Evolutionary conservation across 1,140 invertebrate genomes (phyloP).

Genomic region (Protaetia brevitarsis): DNA sequence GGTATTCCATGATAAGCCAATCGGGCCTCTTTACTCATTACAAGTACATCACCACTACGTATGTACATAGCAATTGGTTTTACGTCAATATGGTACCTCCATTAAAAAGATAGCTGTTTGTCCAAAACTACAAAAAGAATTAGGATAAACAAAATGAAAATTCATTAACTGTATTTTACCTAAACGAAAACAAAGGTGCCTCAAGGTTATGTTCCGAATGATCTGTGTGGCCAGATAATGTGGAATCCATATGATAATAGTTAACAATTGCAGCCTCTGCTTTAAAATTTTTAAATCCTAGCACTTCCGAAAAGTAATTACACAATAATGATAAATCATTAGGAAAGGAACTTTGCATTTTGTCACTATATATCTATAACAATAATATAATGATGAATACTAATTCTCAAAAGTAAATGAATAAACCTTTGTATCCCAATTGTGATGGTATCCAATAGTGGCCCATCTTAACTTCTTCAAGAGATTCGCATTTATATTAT

Average conservation of each 20-base stretch:
- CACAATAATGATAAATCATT: constrained; percentile 65
- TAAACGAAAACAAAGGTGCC: constrained; percentile 86
- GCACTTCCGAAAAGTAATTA: constrained; percentile 57
- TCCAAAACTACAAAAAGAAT: constrained; percentile 68
- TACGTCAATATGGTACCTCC: constrained; percentile 67
- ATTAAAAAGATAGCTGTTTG: constrained; percentile 83
- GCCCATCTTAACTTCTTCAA: constrained; percentile 79
- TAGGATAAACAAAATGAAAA: not conserved
- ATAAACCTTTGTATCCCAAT: constrained; percentile 89
- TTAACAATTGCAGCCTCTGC: constrained; percentile 93
- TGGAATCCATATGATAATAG: constrained; percentile 90
- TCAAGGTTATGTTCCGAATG: constrained; percentile 81
- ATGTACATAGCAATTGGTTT: constrained; percentile 67
- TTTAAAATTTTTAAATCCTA: constrained; percentile 65
- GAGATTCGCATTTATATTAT: constrained; percentile 41
- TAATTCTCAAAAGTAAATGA: constrained; percentile 19
- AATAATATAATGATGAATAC: constrained; percentile 17
- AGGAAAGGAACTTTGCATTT: constrained; percentile 66
- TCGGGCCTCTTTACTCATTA: constrained; percentile 76
- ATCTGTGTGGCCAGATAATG: constrained; percentile 86
- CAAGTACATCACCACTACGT: constrained; percentile 74
- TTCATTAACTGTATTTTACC: constrained; percentile 48
- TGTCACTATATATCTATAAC: constrained; percentile 65
- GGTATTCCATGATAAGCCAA: constrained; percentile 82
- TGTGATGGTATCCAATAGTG: constrained; percentile 92